Evolutionary conservation across 2,113 vertebrate genomes (phyloP), one percentile per base, ranked within the genome.

Genomic region (Atlantisia rogersi): DNA sequence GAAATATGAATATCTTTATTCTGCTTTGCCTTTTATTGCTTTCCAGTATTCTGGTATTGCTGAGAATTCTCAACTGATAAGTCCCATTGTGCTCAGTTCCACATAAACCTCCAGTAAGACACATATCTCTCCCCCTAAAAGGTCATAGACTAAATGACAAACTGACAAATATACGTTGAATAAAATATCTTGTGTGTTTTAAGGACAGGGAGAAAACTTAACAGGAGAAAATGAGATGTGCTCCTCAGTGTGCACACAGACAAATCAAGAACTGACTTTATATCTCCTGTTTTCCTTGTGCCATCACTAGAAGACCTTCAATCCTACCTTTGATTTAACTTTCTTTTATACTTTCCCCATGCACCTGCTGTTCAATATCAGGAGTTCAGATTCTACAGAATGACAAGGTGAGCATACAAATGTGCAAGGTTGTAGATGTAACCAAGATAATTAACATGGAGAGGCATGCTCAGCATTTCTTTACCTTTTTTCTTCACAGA

Each of bases 341-440:
- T 75, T 73, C 70, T 91, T 95, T 88, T 94, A 32, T 84, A 71
- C 69, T 65, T 96, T 84, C n/a, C 26, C n/a, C 58, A 40, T 78
- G 59, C 77, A 90, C 90, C 88, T 95, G 80, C 95, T 96, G 95
- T 91, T 96, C 62, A 53, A 42, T 95, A 95, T 81, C 82, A 90
- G 71, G 42, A 46, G 28, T 81, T 96, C 88, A 84, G 48, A 82
- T 92, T 88, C 86, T 73, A 32, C 9, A 25, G 65, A 91, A 88
- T 96, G 92, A 96, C 86, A 94, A 91, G 74, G 58, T 86, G 86
- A 96, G 80, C 80, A 93, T 91, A 96, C 44, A 92, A 96, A 95
- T 92, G 53, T 92, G 58, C 60, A 79, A 86, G 77, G 65, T 40
- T 92, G 73, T 92, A 67, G 92, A 93, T 82, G 28, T 90, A 96